Evolutionary conservation across 2,888 invertebrate genomes (phyloP).

Genomic region (Macaria liturata): DNA sequence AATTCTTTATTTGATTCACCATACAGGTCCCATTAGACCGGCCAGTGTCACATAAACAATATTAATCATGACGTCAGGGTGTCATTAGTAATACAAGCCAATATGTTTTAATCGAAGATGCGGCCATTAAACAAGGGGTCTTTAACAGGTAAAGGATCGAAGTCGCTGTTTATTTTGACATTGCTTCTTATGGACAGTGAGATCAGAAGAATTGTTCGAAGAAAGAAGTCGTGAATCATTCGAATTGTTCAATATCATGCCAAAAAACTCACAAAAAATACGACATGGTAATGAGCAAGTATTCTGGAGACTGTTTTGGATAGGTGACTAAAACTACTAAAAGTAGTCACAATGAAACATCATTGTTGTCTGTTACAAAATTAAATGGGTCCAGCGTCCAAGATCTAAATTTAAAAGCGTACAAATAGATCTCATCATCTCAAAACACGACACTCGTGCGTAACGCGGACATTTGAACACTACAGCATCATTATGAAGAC

Average conservation of each 20-base stretch:
- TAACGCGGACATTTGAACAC: background rate
- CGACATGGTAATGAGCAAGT: constrained; percentile 11
- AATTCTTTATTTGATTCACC: no score
- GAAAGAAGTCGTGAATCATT: constrained; percentile 32
- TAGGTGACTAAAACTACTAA: constrained; percentile 15
- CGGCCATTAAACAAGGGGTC: constrained; percentile 10
- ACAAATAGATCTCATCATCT: background rate
- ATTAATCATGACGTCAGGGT: constrained; percentile 16
- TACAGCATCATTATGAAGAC: background rate
- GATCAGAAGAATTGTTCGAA: constrained; percentile 32
- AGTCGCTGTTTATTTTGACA: constrained; percentile 33
- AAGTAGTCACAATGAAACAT: constrained; percentile 7
- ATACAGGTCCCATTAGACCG: no score
- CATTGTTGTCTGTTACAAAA: constrained; percentile 8
- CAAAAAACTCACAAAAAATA: constrained; percentile 25
- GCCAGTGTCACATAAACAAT: no score
- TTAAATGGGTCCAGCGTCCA: constrained; percentile 7
- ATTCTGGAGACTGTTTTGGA: constrained; percentile 13
- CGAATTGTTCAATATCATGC: constrained; percentile 12
- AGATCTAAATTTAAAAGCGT: constrained; percentile 8
- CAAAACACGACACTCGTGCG: background rate
- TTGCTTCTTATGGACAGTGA: constrained; percentile 34
- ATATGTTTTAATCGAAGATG: constrained; percentile 9
- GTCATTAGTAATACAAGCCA: constrained; percentile 13
- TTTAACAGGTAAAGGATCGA: constrained; percentile 26